Conservation (phyloP, 1,140 invertebrate genomes). For the Gonatopus flavifemur region DNA sequence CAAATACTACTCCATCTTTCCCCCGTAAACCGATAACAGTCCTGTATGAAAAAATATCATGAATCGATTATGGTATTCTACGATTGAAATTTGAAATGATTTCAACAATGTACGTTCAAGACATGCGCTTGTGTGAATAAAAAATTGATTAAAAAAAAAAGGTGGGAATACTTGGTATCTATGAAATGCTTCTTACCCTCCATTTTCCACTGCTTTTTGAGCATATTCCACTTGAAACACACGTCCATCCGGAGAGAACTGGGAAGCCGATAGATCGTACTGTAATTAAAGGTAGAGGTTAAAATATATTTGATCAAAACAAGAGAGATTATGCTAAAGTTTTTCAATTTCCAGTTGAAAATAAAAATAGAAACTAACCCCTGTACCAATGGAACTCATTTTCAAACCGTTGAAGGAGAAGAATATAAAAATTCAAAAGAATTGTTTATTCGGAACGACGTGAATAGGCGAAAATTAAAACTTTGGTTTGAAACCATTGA, state of each 20-base stretch:
- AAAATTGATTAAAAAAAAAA: neutral
- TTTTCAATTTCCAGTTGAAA: conserved; percentile 13
- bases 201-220: conserved; percentile 98
- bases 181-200: conserved; percentile 68
- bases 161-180: neutral
- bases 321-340: conserved; percentile 22
- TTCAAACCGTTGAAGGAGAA: conserved; percentile 2
- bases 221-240: conserved; percentile 99
- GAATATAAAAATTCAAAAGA: conserved; percentile 1
- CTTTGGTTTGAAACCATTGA: no score
- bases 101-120: no score
- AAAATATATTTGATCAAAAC: conserved; percentile 7
- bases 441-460: conserved; percentile 21
- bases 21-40: conserved; percentile 93
- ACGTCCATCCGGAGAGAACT: conserved; percentile 98
- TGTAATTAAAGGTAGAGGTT: conserved; percentile 59
- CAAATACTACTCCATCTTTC: conserved; percentile 96
- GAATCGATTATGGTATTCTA: neutral
- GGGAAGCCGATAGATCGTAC: conserved; percentile 99
- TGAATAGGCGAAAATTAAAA: conserved; percentile 36
- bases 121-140: no score
- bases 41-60: no score
- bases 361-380: conserved; percentile 66
- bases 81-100: conserved; percentile 11
- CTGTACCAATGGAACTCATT: conserved; percentile 96